Base-by-base conservation (phyloP, 2,888 invertebrate genomes). In the Pyralis farinalis region DNA sequence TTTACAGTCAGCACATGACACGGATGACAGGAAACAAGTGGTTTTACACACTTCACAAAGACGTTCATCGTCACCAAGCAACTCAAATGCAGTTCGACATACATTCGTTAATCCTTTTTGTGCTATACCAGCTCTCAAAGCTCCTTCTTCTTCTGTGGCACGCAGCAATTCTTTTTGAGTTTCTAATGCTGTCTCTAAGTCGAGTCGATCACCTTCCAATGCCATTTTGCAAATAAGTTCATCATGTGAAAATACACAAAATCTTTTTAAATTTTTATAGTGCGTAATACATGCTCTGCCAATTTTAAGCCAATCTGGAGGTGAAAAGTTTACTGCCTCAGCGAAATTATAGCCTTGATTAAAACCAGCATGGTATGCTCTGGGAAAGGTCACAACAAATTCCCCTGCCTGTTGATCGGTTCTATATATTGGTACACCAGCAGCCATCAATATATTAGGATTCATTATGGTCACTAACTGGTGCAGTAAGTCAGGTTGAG, bases 331-430 rank as follows among this genome's bases (percentile, higher is more conserved):
- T n/a, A 95, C 95, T 43, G 95, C 95, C 75, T 95, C 95, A 33
- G 95, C 95, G 87, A 95, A 94, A 74, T 95, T 95, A 71, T 94
- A 94, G 0, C 95, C 95, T 66, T 94, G 94, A 71, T 95, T 95
- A 63, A 94, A 95, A 7, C 95, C 95, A 43, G 95, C 93, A 82
- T 95, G 95, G 66, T 95, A 95, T 12, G 95, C 93, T 49, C 95
- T 81, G 0, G 95, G 95, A 64, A 95, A 95, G 11, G 95, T 95
- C 9, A 95, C 90, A 20, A 95, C 92, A 89, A 95, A 95, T 68
- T 95, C 95, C n/a, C 95, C 95, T 34, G 94, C 93, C 64, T 92
- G 89, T 63, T 95, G 95, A 63, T 94, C 92, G 33, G 91, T 92
- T 49, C 93, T 87, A 56, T 91, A 92, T 51, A 90, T 83, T 29